phyloP scores from a whole-genome alignment of 2,797 vertebrate genomes.

The Spatula clypeata region DNA sequence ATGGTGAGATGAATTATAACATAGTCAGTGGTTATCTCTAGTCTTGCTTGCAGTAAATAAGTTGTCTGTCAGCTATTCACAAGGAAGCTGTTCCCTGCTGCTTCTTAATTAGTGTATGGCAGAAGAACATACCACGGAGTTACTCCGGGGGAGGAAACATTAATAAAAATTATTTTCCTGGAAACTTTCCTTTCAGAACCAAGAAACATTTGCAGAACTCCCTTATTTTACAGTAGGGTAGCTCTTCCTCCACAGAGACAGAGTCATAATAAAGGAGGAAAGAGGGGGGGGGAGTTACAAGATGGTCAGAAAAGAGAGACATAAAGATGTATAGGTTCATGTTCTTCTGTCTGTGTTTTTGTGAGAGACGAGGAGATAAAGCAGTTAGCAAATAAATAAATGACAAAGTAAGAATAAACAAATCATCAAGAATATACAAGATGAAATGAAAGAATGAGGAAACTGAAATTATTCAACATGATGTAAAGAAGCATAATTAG shows the following conservation, averaged over 20 bases:
- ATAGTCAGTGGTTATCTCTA: background rate
- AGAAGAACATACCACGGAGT: background rate
- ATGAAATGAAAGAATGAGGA: background rate
- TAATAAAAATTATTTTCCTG: conserved; percentile 40
- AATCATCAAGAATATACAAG: background rate
- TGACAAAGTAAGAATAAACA: background rate
- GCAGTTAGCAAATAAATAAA: background rate
- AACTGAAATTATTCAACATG: background rate
- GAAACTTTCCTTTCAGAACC: background rate
- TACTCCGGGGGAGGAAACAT: conserved; percentile 4
- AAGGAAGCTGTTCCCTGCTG: conserved; percentile 29
- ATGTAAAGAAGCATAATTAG: background rate
- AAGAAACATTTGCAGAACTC: background rate
- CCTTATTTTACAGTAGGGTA: background rate
- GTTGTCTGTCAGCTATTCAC: conserved; percentile 24
- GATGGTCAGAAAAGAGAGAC: background rate
- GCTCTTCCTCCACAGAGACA: background rate
- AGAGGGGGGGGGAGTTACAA: background rate
- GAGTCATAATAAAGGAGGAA: background rate
- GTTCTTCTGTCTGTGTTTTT: background rate
- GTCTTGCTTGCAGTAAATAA: background rate
- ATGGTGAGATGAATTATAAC: background rate
- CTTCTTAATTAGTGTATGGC: conserved; percentile 38
- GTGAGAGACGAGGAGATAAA: background rate
- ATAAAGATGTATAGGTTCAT: background rate